A percentile compares a stretch with the other conserved stretches of the same genome.
Conservation (phyloP, 1,140 invertebrate species). For the Tribolium madens region DNA sequence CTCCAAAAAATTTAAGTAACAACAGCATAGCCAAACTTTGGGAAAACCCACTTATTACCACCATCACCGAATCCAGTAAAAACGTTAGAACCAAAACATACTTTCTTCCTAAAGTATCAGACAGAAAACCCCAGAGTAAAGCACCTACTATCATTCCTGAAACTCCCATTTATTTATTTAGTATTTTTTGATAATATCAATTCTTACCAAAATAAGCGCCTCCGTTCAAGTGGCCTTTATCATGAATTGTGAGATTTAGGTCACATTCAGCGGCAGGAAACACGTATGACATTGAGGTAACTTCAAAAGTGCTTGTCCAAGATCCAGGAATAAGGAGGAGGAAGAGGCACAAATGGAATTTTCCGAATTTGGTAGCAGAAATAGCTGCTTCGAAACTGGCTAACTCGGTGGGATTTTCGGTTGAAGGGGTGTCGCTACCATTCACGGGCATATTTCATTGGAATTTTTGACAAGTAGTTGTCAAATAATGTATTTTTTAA, state of each 20-base stretch:
- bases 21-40: slow-evolving; percentile 79
- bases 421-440: neutral
- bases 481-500: too few relatives aligned
- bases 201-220: slow-evolving; percentile 74
- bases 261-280: slow-evolving; percentile 79
- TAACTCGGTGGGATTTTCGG: neutral
- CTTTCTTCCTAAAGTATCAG: slow-evolving; percentile 80
- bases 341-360: slow-evolving; percentile 75
- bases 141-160: slow-evolving; percentile 69
- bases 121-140: slow-evolving; percentile 85
- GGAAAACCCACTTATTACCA: slow-evolving; percentile 75
- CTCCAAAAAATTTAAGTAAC: slow-evolving; percentile 78
- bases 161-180: neutral
- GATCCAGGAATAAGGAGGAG: slow-evolving; percentile 73
- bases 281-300: slow-evolving; percentile 75
- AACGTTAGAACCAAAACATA: slow-evolving; percentile 79
- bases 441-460: too few relatives aligned
- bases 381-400: slow-evolving; percentile 67
- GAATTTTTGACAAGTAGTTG: too few relatives aligned
- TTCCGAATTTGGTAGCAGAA: slow-evolving; percentile 68
- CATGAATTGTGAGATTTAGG: slow-evolving; percentile 71
- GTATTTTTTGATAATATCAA: neutral
- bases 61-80: slow-evolving; percentile 76
- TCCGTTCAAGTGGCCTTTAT: slow-evolving; percentile 78
- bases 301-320: slow-evolving; percentile 75